Conservation (phyloP, 2,113 vertebrate species). For the Cromileptes altivelis region DNA sequence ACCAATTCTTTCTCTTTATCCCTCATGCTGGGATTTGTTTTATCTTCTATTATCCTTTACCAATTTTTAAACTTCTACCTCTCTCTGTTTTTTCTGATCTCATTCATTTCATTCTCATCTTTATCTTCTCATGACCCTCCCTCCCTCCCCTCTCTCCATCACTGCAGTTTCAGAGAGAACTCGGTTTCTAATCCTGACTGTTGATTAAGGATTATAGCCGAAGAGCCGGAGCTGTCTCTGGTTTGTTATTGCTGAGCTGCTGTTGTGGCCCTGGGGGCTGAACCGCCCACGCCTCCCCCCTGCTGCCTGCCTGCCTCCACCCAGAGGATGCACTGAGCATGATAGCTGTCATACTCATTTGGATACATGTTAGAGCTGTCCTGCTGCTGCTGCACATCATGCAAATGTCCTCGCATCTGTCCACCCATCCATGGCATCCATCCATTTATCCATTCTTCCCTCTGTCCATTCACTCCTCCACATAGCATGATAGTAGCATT, state of each 20-base stretch:
- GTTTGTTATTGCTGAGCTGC: conserved; percentile 27
- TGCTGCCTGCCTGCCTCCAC: conserved; percentile 6
- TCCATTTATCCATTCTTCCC: neutral
- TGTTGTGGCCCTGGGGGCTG: conserved; percentile 13
- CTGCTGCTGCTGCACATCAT: conserved; percentile 31
- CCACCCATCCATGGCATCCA: neutral
- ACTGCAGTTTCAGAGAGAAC: conserved; percentile 34
- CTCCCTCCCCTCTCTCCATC: neutral
- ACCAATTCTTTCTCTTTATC: conserved; percentile 7
- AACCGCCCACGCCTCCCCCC: conserved; percentile 4
- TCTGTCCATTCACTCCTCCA: too few relatives aligned
- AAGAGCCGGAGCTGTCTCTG: conserved; percentile 38
- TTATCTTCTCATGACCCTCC: neutral
- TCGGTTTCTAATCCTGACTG: conserved; percentile 66
- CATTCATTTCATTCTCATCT: conserved; percentile 13
- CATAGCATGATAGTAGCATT: neutral
- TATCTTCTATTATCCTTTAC: conserved; percentile 16
- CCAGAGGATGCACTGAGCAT: neutral
- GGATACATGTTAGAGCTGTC: conserved; percentile 41
- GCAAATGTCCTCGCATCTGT: conserved; percentile 53
- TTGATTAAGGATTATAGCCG: conserved; percentile 76
- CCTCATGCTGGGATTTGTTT: neutral
- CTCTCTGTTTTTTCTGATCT: conserved; percentile 25
- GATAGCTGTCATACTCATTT: conserved; percentile 57
- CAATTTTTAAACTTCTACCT: neutral